phyloP scores from a whole-genome alignment of 2,797 vertebrate genomes.

The Typhlichthys subterraneus region DNA sequence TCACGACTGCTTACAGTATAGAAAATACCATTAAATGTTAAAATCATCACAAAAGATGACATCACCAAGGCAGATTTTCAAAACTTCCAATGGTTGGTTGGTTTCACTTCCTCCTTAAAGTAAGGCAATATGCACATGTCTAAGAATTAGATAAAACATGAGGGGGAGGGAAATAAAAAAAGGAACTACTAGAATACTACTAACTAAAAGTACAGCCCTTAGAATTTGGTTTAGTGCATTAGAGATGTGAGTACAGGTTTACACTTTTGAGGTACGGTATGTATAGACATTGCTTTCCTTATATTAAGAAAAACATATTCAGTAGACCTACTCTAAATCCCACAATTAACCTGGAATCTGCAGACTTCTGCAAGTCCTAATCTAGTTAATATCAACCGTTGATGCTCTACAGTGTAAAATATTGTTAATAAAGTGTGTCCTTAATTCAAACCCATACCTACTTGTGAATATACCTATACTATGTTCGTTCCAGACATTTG shows the following conservation, averaged over 20 bases:
- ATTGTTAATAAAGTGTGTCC: not conserved
- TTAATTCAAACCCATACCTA: slow-evolving; percentile 7
- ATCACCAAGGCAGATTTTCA: slow-evolving; percentile 16
- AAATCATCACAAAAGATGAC: slow-evolving; percentile 19
- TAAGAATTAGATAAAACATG: not conserved
- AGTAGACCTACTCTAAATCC: not conserved
- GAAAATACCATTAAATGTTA: not conserved
- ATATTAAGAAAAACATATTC: not conserved
- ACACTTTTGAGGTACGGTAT: not conserved
- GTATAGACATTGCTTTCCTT: not conserved
- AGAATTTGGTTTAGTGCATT: not conserved
- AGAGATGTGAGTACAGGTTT: not conserved
- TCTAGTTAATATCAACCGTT: not conserved
- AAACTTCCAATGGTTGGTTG: not conserved
- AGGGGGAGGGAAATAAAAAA: too few relatives aligned
- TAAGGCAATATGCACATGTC: not conserved
- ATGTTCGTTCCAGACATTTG: not conserved
- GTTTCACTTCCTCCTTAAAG: slow-evolving; percentile 2
- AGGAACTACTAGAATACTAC: not conserved
- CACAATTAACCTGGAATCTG: not conserved
- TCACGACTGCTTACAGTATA: slow-evolving; percentile 13
- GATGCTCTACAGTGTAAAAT: not conserved
- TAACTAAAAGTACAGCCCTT: too few relatives aligned
- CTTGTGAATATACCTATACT: slow-evolving; percentile 9
- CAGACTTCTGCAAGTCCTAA: not conserved